Evolutionary conservation across 2,888 invertebrate species (phyloP).

Genomic region (Apeira syringaria): DNA sequence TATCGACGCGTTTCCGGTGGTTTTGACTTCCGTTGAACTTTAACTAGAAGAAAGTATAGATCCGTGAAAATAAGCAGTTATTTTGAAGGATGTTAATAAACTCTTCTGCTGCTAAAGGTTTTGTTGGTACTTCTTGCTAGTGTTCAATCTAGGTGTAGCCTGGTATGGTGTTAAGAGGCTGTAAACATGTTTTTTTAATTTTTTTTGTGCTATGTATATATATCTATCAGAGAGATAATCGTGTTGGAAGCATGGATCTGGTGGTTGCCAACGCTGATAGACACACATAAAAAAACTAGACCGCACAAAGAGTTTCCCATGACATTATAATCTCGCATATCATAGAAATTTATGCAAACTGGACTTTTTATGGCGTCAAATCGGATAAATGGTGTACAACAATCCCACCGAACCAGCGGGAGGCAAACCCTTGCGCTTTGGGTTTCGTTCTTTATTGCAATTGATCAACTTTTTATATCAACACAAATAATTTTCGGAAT

Average conservation of each 20-base stretch:
- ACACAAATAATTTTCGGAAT: constrained; percentile 9
- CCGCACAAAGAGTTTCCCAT: constrained; percentile 61
- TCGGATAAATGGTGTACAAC: constrained; percentile 34
- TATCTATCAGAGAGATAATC: no score
- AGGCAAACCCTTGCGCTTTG: constrained; percentile 30
- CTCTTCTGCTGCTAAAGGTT: no score
- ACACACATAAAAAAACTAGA: constrained; percentile 33
- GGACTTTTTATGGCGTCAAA: constrained; percentile 46
- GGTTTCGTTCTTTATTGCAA: constrained; percentile 22
- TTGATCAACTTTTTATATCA: constrained; percentile 19
- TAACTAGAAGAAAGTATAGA: constrained; percentile 23
- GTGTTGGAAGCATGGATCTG: no score
- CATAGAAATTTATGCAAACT: constrained; percentile 63
- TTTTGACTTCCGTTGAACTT: constrained; percentile 46
- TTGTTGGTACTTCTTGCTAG: no score
- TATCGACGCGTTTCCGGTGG: constrained; percentile 60
- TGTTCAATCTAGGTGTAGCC: no score
- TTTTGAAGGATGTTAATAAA: no score
- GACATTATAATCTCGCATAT: constrained; percentile 46
- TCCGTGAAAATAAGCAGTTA: no score
- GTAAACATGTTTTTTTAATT: no score
- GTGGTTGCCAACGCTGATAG: no score
- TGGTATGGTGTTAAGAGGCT: no score
- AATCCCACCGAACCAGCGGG: constrained; percentile 39
- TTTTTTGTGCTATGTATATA: no score